These are phyloP conservation scores for Drosophila eugracilis DNA, from an alignment of 1,140 invertebrate genomes.

Conservation along the genomic window DNA sequence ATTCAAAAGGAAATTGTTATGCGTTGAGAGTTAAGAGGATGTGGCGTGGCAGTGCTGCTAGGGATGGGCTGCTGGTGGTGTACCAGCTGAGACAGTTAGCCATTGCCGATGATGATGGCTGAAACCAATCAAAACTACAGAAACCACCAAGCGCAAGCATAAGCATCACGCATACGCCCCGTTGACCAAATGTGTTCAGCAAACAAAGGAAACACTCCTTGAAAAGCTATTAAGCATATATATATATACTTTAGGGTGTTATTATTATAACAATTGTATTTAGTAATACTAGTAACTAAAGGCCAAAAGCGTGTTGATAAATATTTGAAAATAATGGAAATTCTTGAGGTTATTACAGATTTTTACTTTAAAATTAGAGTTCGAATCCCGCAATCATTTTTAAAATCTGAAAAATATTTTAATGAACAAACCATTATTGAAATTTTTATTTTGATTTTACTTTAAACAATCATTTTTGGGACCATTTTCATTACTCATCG, in stretches of 20 bases:
- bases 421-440: too few species aligned
- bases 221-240: too few species aligned
- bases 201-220: not conserved
- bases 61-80: not conserved
- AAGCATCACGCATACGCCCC: conserved; percentile 31
- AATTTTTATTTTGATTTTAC: too few species aligned
- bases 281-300: too few species aligned
- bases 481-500: not conserved
- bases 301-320: too few species aligned
- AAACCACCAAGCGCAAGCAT: conserved; percentile 16
- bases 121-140: conserved; percentile 16
- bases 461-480: not conserved
- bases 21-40: not conserved
- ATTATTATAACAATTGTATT: too few species aligned
- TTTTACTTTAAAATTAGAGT: too few species aligned
- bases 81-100: not conserved
- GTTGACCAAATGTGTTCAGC: not conserved
- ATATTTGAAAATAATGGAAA: too few species aligned
- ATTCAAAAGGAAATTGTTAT: not conserved
- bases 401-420: not conserved
- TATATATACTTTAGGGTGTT: too few species aligned
- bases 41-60: not conserved
- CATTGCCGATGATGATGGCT: conserved; percentile 2
- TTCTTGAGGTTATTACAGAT: too few species aligned
- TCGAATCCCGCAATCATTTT: too few species aligned